Evolutionary conservation across 2,113 vertebrate genomes (phyloP), one percentile per base, ranked within the genome.

Genomic region (Gobio gobio): DNA sequence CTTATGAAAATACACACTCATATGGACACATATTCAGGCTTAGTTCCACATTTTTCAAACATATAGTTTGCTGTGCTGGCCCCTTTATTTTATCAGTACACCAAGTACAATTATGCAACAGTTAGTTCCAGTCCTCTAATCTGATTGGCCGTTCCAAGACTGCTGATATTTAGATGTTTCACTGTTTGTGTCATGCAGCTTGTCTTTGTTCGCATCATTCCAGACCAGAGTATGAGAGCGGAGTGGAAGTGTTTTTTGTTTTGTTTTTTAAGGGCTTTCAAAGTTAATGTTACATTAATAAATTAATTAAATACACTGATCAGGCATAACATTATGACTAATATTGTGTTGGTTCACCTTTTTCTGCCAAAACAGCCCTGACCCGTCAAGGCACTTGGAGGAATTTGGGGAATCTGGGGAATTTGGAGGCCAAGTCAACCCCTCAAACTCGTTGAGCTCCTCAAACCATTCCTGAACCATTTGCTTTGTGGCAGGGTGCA

Each of bases 1-100:
- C 76, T 49, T 83, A 24, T 61, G 43, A 63, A 63, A 87, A 77
- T 45, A 58, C 36, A 83, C 68, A 84, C 54, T n/a, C 72, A 51
- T 16, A 84, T 14, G 40, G 16, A 51, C 9, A 10, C 56, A 76
- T n/a, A 12, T 56, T 33, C 59, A 40, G 16, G 77, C 56, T 24
- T 45, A 56, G 54, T 20, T 16, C 16, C 20, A 76, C 8, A n/a
- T 49, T 63, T 75, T 63, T 10, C n/a, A 45, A 4, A 61, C 56
- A 49, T 64, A 3, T 49, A 47, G 7, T 47, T 54, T 58, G n/a
- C 5, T 5, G 14, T 3, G 18, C 4, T 22, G 20, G 36, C 29
- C 24, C 54, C 2, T 58, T 36, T 2, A 43, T n/a, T 76, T 76
- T 49, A 2, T 78, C 76, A 59, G 76, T 59, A 40, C 16, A 51